A percentile compares a stretch with the other conserved stretches of the same genome.
Evolutionary conservation across 2,888 invertebrate species (phyloP).

Genomic region (Limnephilus marmoratus): DNA sequence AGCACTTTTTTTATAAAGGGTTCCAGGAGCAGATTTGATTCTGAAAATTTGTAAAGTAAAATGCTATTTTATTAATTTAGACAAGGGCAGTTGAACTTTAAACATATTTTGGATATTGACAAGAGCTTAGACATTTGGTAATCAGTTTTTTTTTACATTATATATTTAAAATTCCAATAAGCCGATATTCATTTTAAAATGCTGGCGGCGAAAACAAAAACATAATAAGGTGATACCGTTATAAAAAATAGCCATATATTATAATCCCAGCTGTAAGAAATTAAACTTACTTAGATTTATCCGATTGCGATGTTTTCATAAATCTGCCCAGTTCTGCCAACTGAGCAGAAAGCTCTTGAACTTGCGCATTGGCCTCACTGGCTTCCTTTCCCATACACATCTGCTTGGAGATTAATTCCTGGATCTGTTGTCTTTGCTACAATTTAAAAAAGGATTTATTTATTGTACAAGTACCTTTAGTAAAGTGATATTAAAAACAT

Average conservation of each 20-base stretch:
- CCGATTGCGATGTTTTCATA: not conserved
- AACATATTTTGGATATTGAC: too few relatives aligned
- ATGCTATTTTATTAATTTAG: too few relatives aligned
- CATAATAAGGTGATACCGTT: too few relatives aligned
- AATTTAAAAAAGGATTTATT: constrained; percentile 27
- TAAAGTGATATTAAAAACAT: too few relatives aligned
- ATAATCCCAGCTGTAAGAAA: not conserved
- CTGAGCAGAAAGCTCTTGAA: constrained; percentile 59
- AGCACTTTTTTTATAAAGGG: constrained; percentile 18
- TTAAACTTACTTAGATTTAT: not conserved
- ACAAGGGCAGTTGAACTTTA: too few relatives aligned
- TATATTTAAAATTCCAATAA: too few relatives aligned
- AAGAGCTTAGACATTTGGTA: too few relatives aligned
- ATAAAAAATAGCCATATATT: not conserved
- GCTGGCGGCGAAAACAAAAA: too few relatives aligned
- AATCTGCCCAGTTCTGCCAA: constrained; percentile 52
- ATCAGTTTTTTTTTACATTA: too few relatives aligned
- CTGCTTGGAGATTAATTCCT: constrained; percentile 68
- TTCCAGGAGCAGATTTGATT: constrained; percentile 47
- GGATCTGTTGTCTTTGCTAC: constrained; percentile 71
- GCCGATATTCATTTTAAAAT: too few relatives aligned
- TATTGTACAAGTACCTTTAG: too few relatives aligned
- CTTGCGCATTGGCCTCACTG: constrained; percentile 56
- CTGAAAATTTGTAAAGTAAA: constrained; percentile 22
- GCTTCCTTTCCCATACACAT: constrained; percentile 67